Percentiles rank a stretch among this genome's conserved stretches.
These are phyloP conservation scores for Antechinus stuartii DNA, from an alignment of 2,113 vertebrate species.

Conservation along the genomic window DNA sequence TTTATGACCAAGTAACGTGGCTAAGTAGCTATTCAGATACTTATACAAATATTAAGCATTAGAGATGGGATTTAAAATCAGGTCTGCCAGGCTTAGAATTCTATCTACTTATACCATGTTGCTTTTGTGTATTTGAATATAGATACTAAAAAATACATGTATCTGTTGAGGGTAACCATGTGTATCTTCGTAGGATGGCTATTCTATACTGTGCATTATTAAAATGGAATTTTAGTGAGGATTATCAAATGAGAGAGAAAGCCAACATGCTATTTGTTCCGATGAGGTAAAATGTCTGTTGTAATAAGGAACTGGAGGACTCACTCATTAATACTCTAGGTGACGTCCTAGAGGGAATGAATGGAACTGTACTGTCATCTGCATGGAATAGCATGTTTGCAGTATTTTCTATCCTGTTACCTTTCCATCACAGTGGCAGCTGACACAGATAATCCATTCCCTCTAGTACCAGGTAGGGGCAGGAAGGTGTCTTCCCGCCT, in stretches of 20 bases:
- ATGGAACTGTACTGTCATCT: not conserved
- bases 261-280: not conserved
- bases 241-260: not conserved
- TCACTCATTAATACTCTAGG: not conserved
- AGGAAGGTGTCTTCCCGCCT: not conserved
- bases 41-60: not conserved
- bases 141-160: conserved; percentile 34
- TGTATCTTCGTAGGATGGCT: not conserved
- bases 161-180: conserved; percentile 33
- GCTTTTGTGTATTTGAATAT: conserved; percentile 50
- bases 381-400: not conserved
- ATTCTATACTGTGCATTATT: not conserved
- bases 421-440: not conserved
- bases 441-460: not conserved
- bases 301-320: conserved; percentile 20
- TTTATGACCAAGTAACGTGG: not conserved
- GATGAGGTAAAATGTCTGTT: not conserved
- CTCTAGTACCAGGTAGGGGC: not conserved
- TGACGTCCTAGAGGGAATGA: not conserved
- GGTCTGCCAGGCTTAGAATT: not conserved
- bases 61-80: not conserved
- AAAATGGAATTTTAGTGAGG: not conserved
- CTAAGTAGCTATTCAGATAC: not conserved
- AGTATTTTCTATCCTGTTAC: not conserved
- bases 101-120: not conserved